phyloP scores from a whole-genome alignment of 2,113 vertebrate genomes.

The Phylloscopus whistleri region DNA sequence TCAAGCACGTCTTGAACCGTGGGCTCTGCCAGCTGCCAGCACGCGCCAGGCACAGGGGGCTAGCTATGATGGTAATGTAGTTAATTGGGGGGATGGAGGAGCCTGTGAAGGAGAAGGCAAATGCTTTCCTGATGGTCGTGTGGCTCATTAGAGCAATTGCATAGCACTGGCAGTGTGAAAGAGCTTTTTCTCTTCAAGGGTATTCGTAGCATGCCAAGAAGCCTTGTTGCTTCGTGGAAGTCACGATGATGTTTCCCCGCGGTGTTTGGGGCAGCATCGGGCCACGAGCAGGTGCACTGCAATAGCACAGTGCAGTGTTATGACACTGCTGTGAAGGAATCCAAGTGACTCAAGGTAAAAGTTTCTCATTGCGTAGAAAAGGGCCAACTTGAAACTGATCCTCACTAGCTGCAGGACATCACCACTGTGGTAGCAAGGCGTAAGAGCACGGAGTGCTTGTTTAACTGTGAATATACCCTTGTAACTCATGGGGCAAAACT shows the following conservation, averaged over 20 bases:
- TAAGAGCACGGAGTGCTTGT: neutral
- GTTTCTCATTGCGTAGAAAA: neutral
- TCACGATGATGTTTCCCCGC: neutral
- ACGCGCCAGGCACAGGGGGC: neutral
- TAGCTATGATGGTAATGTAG: neutral
- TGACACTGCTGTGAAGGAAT: constrained; percentile 7
- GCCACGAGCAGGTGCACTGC: neutral
- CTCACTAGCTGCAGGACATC: neutral
- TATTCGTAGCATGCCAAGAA: neutral
- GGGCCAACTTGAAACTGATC: constrained; percentile 4
- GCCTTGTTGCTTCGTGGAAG: neutral
- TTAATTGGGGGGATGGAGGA: neutral
- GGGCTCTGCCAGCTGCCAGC: constrained; percentile 24
- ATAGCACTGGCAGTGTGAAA: neutral
- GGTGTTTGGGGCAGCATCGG: neutral
- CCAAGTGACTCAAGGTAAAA: neutral
- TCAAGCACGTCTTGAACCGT: neutral
- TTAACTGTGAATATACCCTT: neutral
- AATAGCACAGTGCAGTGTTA: neutral
- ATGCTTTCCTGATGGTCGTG: neutral
- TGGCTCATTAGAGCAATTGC: neutral
- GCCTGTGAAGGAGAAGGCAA: neutral
- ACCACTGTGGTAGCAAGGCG: neutral
- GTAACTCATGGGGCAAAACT: neutral
- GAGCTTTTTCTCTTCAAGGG: neutral